Evolutionary conservation across 2,113 vertebrate species (phyloP), one percentile per base, ranked within the genome.

Genomic region (Eupsittula cactorum): DNA sequence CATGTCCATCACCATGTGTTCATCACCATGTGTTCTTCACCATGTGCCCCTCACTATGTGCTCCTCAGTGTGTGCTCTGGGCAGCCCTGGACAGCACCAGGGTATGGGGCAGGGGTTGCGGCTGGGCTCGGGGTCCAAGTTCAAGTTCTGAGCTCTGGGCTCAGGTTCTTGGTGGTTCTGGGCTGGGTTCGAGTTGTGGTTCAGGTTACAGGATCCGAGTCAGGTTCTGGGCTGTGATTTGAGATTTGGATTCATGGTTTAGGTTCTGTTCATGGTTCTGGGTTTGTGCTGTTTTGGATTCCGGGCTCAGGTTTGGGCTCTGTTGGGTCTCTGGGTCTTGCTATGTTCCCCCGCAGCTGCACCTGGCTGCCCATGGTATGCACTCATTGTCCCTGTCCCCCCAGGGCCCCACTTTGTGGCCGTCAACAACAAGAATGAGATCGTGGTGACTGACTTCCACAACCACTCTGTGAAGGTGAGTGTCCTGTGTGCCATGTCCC

Each of bases 381-480:
- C 55, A 59, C 13, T 59, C 33, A 59, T 33, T 35, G 21, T 59
- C 20, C 57, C 57, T 35, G 24, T 24, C 59, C 64, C 35, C 94
- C 31, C 93, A 99, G 99, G 99, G 81, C 99, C 99, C n/a, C 99
- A 99, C 97, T 99, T 99, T 83, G 99, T 99, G 92, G 99, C 99
- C 1, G 99, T 99, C 37, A 99, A 99, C 97, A 99, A 99, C 98
- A 99, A 99, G 98, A 99, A 99, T 44, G 99, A 99, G 97, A 99
- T 99, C 4, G 98, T 99, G 88, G 99, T 99, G 65, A 99, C 99
- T 0, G 99, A 99, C 95, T 99, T 99, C 97, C 99, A 99, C 95
- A 99, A 99, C 97, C 99, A 99, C 95, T 99, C 99, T 0, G 99
- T 99, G 71, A 99, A 99, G 99, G 99, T 99, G 97, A 95, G 97